A percentile compares a stretch with the other conserved stretches of the same genome.
Conservation (phyloP, 2,888 invertebrate species). For the Lycophotia porphyrea region DNA sequence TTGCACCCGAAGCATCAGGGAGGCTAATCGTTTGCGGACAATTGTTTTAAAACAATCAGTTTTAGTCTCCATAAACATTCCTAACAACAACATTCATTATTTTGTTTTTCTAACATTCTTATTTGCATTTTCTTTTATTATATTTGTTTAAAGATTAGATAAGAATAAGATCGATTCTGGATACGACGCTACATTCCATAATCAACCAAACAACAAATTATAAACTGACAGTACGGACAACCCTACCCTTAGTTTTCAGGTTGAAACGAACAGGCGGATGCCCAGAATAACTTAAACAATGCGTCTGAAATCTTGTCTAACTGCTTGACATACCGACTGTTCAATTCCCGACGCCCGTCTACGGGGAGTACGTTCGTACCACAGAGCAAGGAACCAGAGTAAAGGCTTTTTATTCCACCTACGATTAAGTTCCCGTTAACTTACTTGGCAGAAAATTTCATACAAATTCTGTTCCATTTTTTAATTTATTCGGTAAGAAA, state of each 20-base stretch:
- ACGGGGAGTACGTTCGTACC: slow-evolving; percentile 41
- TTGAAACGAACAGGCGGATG: slow-evolving; percentile 78
- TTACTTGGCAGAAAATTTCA: too few species aligned
- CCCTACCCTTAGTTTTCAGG: slow-evolving; percentile 76
- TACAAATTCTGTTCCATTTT: too few species aligned
- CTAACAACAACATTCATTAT: too few species aligned
- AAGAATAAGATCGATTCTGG: neutral
- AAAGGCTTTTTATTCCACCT: too few species aligned
- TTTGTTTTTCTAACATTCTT: too few species aligned
- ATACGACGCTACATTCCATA: neutral
- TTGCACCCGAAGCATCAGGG: too few species aligned
- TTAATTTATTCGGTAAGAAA: too few species aligned
- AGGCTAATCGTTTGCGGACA: too few species aligned
- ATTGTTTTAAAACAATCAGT: too few species aligned
- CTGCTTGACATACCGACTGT: slow-evolving; percentile 86
- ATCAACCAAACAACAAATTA: neutral
- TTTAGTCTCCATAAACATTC: too few species aligned
- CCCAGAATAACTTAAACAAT: slow-evolving; percentile 86
- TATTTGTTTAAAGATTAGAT: neutral
- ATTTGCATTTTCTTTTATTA: too few species aligned
- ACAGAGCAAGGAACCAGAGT: neutral
- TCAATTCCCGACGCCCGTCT: slow-evolving; percentile 74
- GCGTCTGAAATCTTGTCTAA: slow-evolving; percentile 89
- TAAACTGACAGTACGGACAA: slow-evolving; percentile 54
- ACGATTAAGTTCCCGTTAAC: too few species aligned